Evolutionary conservation across 2,113 vertebrate genomes (phyloP), one percentile per base, ranked within the genome.

Genomic region (Geococcyx californianus): DNA sequence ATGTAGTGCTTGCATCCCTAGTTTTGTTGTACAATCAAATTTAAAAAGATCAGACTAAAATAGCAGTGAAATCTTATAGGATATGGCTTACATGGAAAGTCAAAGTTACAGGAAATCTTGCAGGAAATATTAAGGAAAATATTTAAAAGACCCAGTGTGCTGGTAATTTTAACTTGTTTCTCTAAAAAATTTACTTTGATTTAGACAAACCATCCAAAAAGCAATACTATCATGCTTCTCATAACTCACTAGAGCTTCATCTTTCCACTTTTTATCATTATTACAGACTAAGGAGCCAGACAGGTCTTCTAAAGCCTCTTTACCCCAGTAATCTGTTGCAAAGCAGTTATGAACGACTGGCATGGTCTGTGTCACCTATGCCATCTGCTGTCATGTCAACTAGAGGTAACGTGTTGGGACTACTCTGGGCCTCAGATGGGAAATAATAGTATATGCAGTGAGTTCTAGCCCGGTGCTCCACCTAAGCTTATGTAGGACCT

Each of bases 391-490:
- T 26, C 16, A 3, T 6, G 17, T 28, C 62, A 56, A 0, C 12
- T 23, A 64, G 25, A 73, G 12, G 26, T 25, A 25, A 72, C 0
- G 0, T 6, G 25, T 49, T 76, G 49, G 49, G 18, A 68, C 5
- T 3, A 5, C 14, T 38, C 40, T 38, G 40, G 24, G 44, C 15
- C 26, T 68, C 42, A 42, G 60, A 26, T 16, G 33, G 33, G 34
- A 45, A 47, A 75, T n/a, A 44, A 63, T n/a, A 24, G 29, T 2
- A 13, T 8, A 9, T 52, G 40, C 18, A 69, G 13, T 7, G 13
- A 47, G 8, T 26, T 66, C 54, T 5, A 52, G 59, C 16, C n/a
- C 13, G 0, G 0, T 56, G 47, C 13, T 69, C 42, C 1, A 2
- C 18, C 52, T 47, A 34, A 45, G 17, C 45, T 45, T 68, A 25